Percentiles rank a stretch among this genome's conserved stretches.
Conservation (phyloP, 2,797 vertebrate genomes). For the Arrhamphus sclerolepis region DNA sequence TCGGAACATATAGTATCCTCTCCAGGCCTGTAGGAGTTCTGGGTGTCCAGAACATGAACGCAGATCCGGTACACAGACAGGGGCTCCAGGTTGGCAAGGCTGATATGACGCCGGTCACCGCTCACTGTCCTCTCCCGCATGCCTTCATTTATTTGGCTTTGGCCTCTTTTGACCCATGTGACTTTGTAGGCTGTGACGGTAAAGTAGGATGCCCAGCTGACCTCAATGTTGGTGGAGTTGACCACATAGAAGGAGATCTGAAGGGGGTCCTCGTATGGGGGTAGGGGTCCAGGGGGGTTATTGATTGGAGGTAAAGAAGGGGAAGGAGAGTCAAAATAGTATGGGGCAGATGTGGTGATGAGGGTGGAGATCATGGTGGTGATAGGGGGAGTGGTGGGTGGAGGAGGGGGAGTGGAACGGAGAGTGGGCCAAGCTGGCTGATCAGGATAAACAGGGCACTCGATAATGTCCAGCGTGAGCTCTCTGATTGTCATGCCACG, state of each 20-base stretch:
- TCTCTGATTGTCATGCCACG: slow-evolving; percentile 97
- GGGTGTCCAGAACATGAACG: slow-evolving; percentile 91
- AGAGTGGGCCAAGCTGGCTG: slow-evolving; percentile 80
- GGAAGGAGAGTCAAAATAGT: slow-evolving; percentile 67
- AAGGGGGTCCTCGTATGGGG: slow-evolving; percentile 86
- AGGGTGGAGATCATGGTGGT: slow-evolving; percentile 61
- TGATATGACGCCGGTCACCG: slow-evolving; percentile 86
- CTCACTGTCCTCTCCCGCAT: slow-evolving; percentile 91
- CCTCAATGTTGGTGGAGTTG: slow-evolving; percentile 90
- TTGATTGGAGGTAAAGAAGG: slow-evolving; percentile 72
- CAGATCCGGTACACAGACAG: slow-evolving; percentile 95
- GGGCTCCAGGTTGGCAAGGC: slow-evolving; percentile 88
- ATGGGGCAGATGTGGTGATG: slow-evolving; percentile 67
- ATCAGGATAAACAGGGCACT: slow-evolving; percentile 87
- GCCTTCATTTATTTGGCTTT: slow-evolving; percentile 90
- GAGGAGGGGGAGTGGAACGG: slow-evolving; percentile 78
- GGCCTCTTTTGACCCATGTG: slow-evolving; percentile 96
- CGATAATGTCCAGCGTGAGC: slow-evolving; percentile 90
- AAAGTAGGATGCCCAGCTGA: slow-evolving; percentile 93
- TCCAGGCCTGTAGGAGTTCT: slow-evolving; percentile 88
- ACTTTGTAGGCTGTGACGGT: slow-evolving; percentile 93
- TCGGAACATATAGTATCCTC: slow-evolving; percentile 95
- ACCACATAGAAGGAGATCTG: slow-evolving; percentile 90
- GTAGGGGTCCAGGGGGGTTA: slow-evolving; percentile 70
- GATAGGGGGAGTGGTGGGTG: slow-evolving; percentile 63